These are phyloP conservation scores for Trachymyrmex cornetzi DNA, from an alignment of 1,140 invertebrate genomes.

Conservation along the genomic window DNA sequence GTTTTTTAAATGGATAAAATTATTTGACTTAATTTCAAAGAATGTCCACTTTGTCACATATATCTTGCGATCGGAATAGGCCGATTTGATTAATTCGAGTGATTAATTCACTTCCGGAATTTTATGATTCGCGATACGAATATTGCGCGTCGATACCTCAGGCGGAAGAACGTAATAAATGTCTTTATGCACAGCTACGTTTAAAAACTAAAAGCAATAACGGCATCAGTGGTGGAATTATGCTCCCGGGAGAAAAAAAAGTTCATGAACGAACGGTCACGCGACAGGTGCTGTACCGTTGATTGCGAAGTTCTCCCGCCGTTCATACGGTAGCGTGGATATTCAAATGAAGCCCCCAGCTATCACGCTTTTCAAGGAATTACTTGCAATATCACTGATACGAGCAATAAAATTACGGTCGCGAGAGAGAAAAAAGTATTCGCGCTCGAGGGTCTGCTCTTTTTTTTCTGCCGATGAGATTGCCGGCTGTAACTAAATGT, in stretches of 20 bases:
- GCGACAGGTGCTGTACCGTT: constrained; percentile 53
- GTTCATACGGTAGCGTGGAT: constrained; percentile 31
- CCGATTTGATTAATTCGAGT: constrained; percentile 14
- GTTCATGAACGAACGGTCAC: constrained; percentile 44
- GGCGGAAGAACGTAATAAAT: constrained; percentile 42
- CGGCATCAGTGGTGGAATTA: constrained; percentile 42
- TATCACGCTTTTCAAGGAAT: constrained; percentile 50
- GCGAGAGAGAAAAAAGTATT: constrained; percentile 5
- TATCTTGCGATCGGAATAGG: not conserved
- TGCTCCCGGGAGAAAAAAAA: not conserved
- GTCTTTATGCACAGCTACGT: constrained; percentile 13
- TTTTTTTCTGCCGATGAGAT: constrained; percentile 44
- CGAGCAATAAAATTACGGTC: constrained; percentile 57
- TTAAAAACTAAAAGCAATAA: constrained; percentile 42
- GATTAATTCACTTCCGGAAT: constrained; percentile 17
- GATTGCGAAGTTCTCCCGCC: constrained; percentile 46
- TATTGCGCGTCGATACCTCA: constrained; percentile 10
- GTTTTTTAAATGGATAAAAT: not conserved
- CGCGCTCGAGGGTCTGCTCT: constrained; percentile 2
- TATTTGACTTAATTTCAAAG: not conserved
- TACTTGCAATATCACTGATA: constrained; percentile 61
- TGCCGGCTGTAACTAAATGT: constrained; percentile 59
- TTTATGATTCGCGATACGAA: constrained; percentile 15
- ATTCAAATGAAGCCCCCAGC: constrained; percentile 55
- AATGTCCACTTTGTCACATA: not conserved